Evolutionary conservation across 1,140 invertebrate species (phyloP).

Genomic region (Eupeodes corollae): DNA sequence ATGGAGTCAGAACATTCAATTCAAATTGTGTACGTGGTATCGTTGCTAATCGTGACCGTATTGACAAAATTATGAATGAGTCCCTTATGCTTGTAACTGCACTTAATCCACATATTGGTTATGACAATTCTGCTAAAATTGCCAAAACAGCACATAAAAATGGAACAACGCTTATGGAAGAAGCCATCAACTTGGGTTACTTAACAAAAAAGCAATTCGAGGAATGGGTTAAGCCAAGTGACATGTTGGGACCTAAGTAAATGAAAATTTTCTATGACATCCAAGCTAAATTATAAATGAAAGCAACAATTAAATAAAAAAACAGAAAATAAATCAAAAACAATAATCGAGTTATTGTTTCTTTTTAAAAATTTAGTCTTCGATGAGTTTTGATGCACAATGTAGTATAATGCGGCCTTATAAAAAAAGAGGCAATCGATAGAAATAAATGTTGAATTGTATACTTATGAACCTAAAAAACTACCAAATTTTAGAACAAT

Average conservation of each 20-base stretch:
- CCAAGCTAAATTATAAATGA: no score
- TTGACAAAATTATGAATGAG: slow-evolving; percentile 78
- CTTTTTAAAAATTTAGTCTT: no score
- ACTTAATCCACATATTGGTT: slow-evolving; percentile 96
- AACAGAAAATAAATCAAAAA: no score
- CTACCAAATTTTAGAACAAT: no score
- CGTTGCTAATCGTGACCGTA: slow-evolving; percentile 66
- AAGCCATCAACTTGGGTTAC: slow-evolving; percentile 79
- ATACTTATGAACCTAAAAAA: no score
- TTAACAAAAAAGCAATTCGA: slow-evolving; percentile 86
- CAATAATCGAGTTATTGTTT: no score
- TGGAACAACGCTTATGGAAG: slow-evolving; percentile 78
- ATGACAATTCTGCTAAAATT: slow-evolving; percentile 94
- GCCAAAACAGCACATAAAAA: slow-evolving; percentile 95
- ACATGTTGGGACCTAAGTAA: slow-evolving; percentile 95
- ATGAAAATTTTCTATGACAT: slow-evolving; percentile 4
- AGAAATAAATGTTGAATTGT: no score
- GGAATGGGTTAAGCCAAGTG: slow-evolving; percentile 83
- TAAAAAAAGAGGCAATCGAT: no score
- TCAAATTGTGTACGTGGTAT: slow-evolving; percentile 92
- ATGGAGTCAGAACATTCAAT: slow-evolving; percentile 76
- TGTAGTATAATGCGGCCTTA: no score
- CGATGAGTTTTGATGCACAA: no score
- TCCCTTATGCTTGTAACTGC: slow-evolving; percentile 98
- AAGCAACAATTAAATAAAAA: no score